Evolutionary conservation across 2,888 invertebrate species (phyloP), one percentile per base, ranked within the genome.

Genomic region (Vesta saturnalis): DNA sequence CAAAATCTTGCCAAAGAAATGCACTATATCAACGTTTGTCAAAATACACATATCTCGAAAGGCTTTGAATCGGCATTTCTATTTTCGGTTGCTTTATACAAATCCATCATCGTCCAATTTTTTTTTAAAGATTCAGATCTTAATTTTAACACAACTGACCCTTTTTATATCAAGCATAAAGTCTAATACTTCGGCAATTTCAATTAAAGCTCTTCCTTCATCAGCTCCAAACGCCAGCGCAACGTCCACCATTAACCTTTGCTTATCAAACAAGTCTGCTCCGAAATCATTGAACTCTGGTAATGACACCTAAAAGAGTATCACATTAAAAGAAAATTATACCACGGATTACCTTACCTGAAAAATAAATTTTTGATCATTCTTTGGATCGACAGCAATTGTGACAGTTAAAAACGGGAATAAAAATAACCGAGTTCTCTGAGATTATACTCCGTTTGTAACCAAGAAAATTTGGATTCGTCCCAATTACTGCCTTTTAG

Each of bases 141-240:
- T 10, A 2, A 39, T n/a, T n/a, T n/a, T n/a, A n/a, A n/a, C n/a
- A n/a, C n/a, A 39, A 39, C 60, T 21, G 39, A 80, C 79, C 62
- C 69, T 19, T 59, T 72, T 56, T 10, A 79, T 66, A 59, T 76
- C 69, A 30, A 77, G 72, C 18, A 75, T 74, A 64, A 79, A 79
- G 16, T 73, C 62, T 43, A 75, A 71, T 0, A 77, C 75, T 60
- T 73, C 72, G 14, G 71, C 72, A 16, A 78, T 64, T 64, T 79
- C 77, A 14, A 60, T 64, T 18, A 57, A 49, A 0, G 74, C 73
- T 12, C 68, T 68, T 5, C 67, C 60, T 21, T 70, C 67, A 5
- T 70, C 46, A 4, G 75, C 74, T 4, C 79, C 78, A 54, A 78
- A 71, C 15, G 69, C 62, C 8, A 64, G 64, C 0, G 78, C 76